Base-by-base conservation (phyloP, 1,140 invertebrate genomes). In the Drosophila lacertosa region DNA sequence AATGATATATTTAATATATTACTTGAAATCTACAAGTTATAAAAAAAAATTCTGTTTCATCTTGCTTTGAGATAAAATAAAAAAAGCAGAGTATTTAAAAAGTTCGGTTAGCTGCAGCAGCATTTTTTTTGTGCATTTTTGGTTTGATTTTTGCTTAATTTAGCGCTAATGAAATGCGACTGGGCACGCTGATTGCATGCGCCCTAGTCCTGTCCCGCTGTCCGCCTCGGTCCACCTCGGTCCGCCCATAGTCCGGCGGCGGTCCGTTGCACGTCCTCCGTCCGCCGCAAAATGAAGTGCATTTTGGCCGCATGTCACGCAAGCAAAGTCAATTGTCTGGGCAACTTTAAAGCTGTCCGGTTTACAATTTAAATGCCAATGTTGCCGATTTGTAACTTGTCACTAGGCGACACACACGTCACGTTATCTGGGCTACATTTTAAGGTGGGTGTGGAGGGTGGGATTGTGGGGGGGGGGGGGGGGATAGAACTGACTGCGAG, bases 331-430 rank as follows among this genome's bases (percentile, higher is more conserved):
- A 84, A 84, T 84, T 86, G 80, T 65, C 72, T 86, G 81, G 39
- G 67, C 73, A 86, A 72, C 59, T 76, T 86, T 76, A 84, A 83
- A 59, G 72, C 59, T 64, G 54, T 48, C 55, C 58, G 72, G 72
- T 70, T 84, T 84, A 84, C 76, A 86, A 72, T 84, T 80, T 73
- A 84, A 84, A 76, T 76, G 80, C 80, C 80, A 86, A 73, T 84
- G 80, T 83, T 83, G 74, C 47, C 79, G 77, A 83, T 83, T 83
- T 83, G 79, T 84, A 66, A 80, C 55, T 54, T 84, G 81, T 86
- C 80, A 77, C 78, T 53, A 35, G 10, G 10, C 67, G 24, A 48
- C 50, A 63, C n/a, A 29, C 37, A 53, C 29, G 7, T 55, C 20
- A n/a, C n/a, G n/a, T n/a, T n/a, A n/a, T n/a, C n/a, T n/a, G n/a